Evolutionary conservation across 2,888 invertebrate genomes (phyloP), one percentile per base, ranked within the genome.

Genomic region (Eupithecia dodoneata): DNA sequence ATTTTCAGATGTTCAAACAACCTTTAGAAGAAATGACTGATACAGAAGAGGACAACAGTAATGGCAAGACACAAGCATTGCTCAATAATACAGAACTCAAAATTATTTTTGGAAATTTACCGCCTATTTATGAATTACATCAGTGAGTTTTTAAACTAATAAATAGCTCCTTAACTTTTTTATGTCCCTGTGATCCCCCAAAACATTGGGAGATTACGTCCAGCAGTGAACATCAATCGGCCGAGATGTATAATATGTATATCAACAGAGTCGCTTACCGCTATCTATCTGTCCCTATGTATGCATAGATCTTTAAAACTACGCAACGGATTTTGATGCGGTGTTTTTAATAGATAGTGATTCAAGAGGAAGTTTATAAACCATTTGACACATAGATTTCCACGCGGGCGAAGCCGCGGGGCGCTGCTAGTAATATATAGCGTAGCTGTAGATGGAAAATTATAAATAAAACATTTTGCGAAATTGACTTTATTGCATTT

Each of bases 81-180:
- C 95, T 99, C 85, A 98, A 98, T 92, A 97, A 97, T 86, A 98
- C 98, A 13, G 99, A 99, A 96, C 96, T 98, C 78, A 98, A 98
- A 95, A 97, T 98, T 83, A 99, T 99, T 86, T 99, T 99, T 94
- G 98, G 98, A 83, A 98, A 99, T 91, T 96, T 99, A 90, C 97
- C 98, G 82, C 98, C 99, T 81, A 99, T 99, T 88, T 98, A 98
- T 91, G 98, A 99, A 89, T 97, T 98, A 76, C 99, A 99, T 93
- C 96, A 97, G 91, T 97, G 96, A 93, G 94, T 93, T 52, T 52
- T 13, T 18, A 30, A 63, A 30, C 10, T 4, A 63, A 30, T 4
- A 30, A 59, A 63, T 10, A 59, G 47, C 4, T 52, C 2, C 4
- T 52, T 52, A 15, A 52, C 13, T 15, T 52, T 52, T 4, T 0